Conservation (phyloP, 2,888 invertebrate species). For the Ephialtes manifestator region DNA sequence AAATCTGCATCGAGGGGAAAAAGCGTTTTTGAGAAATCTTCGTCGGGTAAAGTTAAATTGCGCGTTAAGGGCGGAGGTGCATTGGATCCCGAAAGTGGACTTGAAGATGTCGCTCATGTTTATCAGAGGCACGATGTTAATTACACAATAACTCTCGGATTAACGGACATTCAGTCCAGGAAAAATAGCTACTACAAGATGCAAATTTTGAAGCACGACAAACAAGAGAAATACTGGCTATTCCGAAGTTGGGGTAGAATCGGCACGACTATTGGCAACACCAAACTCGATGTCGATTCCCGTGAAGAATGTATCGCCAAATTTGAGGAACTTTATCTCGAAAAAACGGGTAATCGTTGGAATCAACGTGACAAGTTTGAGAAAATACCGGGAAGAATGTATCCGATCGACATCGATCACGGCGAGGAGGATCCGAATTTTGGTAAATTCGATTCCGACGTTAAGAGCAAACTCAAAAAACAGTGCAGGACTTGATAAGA, state of each 20-base stretch:
- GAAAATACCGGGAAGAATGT: constrained; percentile 91
- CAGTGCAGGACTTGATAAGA: constrained; percentile 94
- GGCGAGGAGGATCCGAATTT: constrained; percentile 87
- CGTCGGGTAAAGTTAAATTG: constrained; percentile 89
- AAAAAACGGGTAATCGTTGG: constrained; percentile 96
- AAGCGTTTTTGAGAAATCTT: constrained; percentile 88
- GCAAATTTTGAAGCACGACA: constrained; percentile 94
- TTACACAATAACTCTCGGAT: constrained; percentile 93
- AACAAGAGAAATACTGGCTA: constrained; percentile 90
- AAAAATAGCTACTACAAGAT: constrained; percentile 98
- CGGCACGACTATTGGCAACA: constrained; percentile 96
- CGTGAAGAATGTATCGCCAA: constrained; percentile 88
- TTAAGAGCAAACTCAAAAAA: constrained; percentile 90
- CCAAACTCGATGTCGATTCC: constrained; percentile 88
- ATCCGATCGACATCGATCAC: constrained; percentile 96
- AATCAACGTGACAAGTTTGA: constrained; percentile 89
- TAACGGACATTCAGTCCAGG: constrained; percentile 94
- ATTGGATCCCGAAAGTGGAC: constrained; percentile 96
- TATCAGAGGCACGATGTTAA: constrained; percentile 88
- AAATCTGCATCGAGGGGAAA: constrained; percentile 88
- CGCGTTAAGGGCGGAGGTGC: constrained; percentile 93
- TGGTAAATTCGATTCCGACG: constrained; percentile 86
- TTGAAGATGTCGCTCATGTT: constrained; percentile 93
- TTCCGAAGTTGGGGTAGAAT: constrained; percentile 99
- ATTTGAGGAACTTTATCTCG: constrained; percentile 90